Percentiles rank a stretch among this genome's conserved stretches.
These are phyloP conservation scores for Stomorhina lunata DNA, from an alignment of 2,888 invertebrate species.

Conservation along the genomic window DNA sequence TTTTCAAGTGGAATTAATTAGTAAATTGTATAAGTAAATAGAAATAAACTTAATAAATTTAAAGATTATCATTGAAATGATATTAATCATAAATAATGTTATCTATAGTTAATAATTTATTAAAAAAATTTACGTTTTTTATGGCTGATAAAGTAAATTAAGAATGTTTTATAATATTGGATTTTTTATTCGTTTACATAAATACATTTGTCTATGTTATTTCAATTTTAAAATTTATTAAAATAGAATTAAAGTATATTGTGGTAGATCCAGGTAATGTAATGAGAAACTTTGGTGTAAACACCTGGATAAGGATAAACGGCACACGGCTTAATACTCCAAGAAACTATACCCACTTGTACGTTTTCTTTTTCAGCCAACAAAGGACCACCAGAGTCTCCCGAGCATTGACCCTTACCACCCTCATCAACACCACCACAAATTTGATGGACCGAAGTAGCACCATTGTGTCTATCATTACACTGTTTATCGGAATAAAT, in stretches of 20 bases:
- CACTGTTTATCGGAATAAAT: constrained; percentile 78
- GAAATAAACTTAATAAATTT: too few relatives aligned
- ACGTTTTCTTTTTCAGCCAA: constrained; percentile 63
- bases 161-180: too few relatives aligned
- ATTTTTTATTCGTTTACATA: too few relatives aligned
- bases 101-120: too few relatives aligned
- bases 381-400: constrained; percentile 78
- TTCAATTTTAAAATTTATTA: background rate
- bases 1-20: too few relatives aligned
- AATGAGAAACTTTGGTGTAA: constrained; percentile 78
- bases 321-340: constrained; percentile 80
- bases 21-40: too few relatives aligned
- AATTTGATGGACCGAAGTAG: constrained; percentile 75
- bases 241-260: constrained; percentile 66
- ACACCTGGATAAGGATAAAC: constrained; percentile 79
- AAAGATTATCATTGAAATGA: too few relatives aligned
- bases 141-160: too few relatives aligned
- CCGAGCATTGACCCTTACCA: constrained; percentile 77
- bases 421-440: constrained; percentile 78
- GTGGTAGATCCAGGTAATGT: constrained; percentile 74
- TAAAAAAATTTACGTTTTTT: too few relatives aligned
- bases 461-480: constrained; percentile 69
- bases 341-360: constrained; percentile 80
- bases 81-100: too few relatives aligned
- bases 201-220: background rate